Percentiles rank a stretch among this genome's conserved stretches.
phyloP scores from a whole-genome alignment of 2,797 vertebrate genomes.

The Mus caroli region DNA sequence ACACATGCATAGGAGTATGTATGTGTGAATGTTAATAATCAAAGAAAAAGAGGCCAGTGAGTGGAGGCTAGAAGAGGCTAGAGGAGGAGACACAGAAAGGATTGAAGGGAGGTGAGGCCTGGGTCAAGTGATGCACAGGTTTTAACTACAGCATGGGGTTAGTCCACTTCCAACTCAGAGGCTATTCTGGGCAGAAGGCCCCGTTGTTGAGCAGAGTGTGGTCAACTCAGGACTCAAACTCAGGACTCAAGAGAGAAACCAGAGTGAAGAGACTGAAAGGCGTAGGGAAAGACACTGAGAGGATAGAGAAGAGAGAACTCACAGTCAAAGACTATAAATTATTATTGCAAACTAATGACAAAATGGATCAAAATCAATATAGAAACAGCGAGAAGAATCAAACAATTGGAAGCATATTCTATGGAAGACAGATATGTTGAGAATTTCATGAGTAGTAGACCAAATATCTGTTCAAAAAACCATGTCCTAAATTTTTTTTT shows the following conservation, averaged over 20 bases:
- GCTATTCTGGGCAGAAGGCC: neutral
- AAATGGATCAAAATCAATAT: neutral
- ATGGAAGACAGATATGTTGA: neutral
- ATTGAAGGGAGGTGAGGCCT: neutral
- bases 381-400: constrained; percentile 30
- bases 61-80: too few species aligned
- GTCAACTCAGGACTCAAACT: neutral
- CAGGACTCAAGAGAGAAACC: neutral
- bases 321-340: neutral
- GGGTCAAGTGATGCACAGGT: neutral
- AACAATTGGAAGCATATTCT: neutral
- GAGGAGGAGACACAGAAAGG: neutral
- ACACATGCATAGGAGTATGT: neutral
- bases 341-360: neutral
- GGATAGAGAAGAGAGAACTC: neutral
- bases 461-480: constrained; percentile 22
- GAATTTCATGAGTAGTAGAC: neutral
- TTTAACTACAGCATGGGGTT: neutral
- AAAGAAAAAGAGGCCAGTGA: neutral
- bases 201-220: neutral
- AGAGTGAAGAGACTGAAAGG: neutral
- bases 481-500: too few species aligned
- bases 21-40: neutral
- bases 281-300: neutral
- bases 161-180: neutral